These are phyloP conservation scores for Cryptosula pallasiana DNA, from an alignment of 2,888 invertebrate species.

Conservation along the genomic window DNA sequence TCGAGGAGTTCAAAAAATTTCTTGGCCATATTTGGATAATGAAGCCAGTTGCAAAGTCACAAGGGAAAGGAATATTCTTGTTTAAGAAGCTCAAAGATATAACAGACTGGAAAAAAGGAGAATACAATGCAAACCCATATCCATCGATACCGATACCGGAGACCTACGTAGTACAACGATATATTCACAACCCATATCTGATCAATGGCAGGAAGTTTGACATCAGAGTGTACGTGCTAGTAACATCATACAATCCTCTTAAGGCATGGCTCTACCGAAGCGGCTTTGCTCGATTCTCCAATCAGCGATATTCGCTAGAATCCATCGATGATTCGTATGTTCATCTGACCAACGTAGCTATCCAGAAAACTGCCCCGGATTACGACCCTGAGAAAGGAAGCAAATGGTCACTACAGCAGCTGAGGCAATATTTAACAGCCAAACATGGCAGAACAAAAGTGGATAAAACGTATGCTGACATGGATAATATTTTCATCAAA, in stretches of 20 bases:
- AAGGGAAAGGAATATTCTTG: constrained; percentile 63
- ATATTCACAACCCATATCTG: constrained; percentile 61
- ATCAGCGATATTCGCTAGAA: constrained; percentile 59
- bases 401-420: constrained; percentile 59
- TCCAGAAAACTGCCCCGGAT: constrained; percentile 58
- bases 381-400: constrained; percentile 59
- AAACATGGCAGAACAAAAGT: constrained; percentile 56
- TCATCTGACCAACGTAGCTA: constrained; percentile 61
- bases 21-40: constrained; percentile 63
- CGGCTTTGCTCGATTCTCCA: constrained; percentile 63
- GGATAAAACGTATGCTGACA: constrained; percentile 54
- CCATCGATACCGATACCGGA: constrained; percentile 46
- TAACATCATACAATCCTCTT: constrained; percentile 58
- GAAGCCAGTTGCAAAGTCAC: constrained; percentile 62
- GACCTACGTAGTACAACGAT: constrained; percentile 60
- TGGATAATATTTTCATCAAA: constrained; percentile 59
- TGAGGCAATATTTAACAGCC: constrained; percentile 59
- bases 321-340: constrained; percentile 59
- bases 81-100: constrained; percentile 59
- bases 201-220: constrained; percentile 63
- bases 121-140: constrained; percentile 40
- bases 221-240: constrained; percentile 61
- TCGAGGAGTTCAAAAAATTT: constrained; percentile 60
- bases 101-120: constrained; percentile 56
- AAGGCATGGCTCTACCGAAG: constrained; percentile 61